Percentiles rank a stretch among this genome's conserved stretches.
Evolutionary conservation across 2,888 invertebrate species (phyloP).

Genomic region (Melikaiella ostensackeni): DNA sequence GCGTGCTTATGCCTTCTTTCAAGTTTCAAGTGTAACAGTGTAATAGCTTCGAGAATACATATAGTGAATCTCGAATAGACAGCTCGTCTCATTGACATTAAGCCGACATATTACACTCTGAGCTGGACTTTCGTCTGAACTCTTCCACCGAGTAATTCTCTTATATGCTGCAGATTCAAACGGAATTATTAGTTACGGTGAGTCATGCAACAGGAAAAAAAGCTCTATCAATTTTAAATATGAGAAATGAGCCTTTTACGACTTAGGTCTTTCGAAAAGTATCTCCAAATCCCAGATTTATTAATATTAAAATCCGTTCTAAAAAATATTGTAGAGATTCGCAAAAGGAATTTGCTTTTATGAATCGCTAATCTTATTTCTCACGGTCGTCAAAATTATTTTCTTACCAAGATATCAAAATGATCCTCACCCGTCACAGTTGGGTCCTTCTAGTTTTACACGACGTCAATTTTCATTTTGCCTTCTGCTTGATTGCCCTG

Average conservation of each 20-base stretch:
- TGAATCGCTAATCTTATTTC: not conserved
- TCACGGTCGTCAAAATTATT: not conserved
- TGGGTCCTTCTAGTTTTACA: slow-evolving; percentile 28
- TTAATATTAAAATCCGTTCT: not conserved
- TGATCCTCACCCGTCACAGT: slow-evolving; percentile 18
- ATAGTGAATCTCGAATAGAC: slow-evolving; percentile 54
- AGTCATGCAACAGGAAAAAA: slow-evolving; percentile 17
- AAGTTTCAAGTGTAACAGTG: too few relatives aligned
- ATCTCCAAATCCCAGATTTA: not conserved
- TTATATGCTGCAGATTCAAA: not conserved
- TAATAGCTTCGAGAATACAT: too few relatives aligned
- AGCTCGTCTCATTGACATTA: slow-evolving; percentile 63
- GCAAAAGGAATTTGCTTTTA: not conserved
- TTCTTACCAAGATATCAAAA: not conserved
- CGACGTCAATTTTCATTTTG: not conserved
- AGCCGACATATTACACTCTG: slow-evolving; percentile 65
- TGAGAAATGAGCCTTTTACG: slow-evolving; percentile 1
- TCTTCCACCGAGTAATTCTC: slow-evolving; percentile 43
- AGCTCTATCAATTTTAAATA: not conserved
- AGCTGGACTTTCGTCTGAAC: slow-evolving; percentile 48
- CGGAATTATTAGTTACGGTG: slow-evolving; percentile 33
- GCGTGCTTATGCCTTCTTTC: too few relatives aligned
- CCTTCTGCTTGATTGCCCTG: not conserved
- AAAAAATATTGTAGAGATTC: too few relatives aligned
- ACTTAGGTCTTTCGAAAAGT: not conserved